These are phyloP conservation scores for Torymus tubicola DNA, from an alignment of 2,888 invertebrate species.

Conservation along the genomic window DNA sequence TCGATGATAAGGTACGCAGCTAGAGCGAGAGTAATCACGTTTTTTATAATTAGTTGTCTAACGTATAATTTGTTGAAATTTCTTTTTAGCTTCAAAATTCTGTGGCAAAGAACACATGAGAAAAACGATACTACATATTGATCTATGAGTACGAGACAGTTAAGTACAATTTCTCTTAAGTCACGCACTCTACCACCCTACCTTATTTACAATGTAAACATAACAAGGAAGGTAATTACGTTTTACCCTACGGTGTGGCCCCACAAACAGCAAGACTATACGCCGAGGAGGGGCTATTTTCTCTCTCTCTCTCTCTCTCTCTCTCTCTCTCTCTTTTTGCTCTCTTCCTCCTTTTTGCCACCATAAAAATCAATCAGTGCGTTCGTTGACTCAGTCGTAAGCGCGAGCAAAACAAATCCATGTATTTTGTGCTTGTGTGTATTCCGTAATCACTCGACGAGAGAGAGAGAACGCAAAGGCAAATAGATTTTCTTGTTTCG, in stretches of 20 bases:
- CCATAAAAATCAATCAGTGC: constrained; percentile 51
- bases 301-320: not conserved
- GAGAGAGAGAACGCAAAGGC: constrained; percentile 2
- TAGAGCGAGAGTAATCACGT: too few relatives aligned
- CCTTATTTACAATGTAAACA: constrained; percentile 22
- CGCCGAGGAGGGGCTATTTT: too few relatives aligned
- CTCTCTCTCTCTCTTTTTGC: not conserved
- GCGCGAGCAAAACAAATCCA: constrained; percentile 28
- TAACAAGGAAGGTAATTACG: constrained; percentile 29
- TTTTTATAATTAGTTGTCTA: too few relatives aligned
- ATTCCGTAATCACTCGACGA: constrained; percentile 29
- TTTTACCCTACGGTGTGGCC: not conserved
- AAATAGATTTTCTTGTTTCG: constrained; percentile 49
- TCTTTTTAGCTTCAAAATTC: too few relatives aligned
- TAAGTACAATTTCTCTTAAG: too few relatives aligned
- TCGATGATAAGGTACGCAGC: too few relatives aligned
- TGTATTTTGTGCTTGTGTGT: constrained; percentile 24
- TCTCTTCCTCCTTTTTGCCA: constrained; percentile 19
- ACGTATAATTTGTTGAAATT: too few relatives aligned
- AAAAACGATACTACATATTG: too few relatives aligned
- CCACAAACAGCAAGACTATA: too few relatives aligned
- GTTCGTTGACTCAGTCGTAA: constrained; percentile 43
- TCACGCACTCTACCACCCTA: too few relatives aligned
- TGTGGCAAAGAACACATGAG: too few relatives aligned
- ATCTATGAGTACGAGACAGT: too few relatives aligned